Conservation (phyloP, 1,140 invertebrate species). For the Lepidotrigona ventralis region DNA sequence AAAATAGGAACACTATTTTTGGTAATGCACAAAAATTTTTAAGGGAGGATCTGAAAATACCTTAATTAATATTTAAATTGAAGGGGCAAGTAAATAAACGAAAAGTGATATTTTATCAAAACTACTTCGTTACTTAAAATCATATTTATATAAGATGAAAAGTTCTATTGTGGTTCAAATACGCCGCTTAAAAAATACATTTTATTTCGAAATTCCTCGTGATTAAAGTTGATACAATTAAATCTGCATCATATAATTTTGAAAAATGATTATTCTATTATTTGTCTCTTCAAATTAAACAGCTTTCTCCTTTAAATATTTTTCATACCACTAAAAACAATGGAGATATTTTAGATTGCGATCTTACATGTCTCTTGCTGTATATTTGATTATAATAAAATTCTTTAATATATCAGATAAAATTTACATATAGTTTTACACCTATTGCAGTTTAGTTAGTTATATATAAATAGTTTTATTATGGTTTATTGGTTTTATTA, state of each 20-base stretch:
- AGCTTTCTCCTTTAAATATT: constrained; percentile 9
- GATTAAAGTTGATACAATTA: neutral
- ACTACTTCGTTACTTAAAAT: neutral
- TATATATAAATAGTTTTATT: no score
- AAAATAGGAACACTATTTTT: constrained; percentile 19
- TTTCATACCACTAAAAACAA: constrained; percentile 1
- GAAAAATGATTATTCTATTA: neutral
- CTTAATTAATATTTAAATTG: neutral
- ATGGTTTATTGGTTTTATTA: no score
- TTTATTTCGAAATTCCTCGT: neutral
- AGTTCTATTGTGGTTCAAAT: neutral
- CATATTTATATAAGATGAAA: neutral
- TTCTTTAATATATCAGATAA: constrained; percentile 16
- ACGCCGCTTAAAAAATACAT: neutral
- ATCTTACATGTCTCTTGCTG: constrained; percentile 15
- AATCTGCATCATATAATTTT: neutral
- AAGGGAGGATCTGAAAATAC: neutral
- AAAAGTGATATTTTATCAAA: neutral
- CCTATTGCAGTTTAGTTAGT: no score
- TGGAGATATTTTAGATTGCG: constrained; percentile 17
- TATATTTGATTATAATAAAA: constrained; percentile 28
- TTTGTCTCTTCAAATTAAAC: neutral
- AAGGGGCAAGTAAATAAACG: neutral
- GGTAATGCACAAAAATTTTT: constrained; percentile 17
- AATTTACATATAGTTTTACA: neutral